A percentile compares a stretch with the other conserved stretches of the same genome.
These are phyloP conservation scores for Meandrusa payeni DNA, from an alignment of 2,888 invertebrate species.

Conservation along the genomic window DNA sequence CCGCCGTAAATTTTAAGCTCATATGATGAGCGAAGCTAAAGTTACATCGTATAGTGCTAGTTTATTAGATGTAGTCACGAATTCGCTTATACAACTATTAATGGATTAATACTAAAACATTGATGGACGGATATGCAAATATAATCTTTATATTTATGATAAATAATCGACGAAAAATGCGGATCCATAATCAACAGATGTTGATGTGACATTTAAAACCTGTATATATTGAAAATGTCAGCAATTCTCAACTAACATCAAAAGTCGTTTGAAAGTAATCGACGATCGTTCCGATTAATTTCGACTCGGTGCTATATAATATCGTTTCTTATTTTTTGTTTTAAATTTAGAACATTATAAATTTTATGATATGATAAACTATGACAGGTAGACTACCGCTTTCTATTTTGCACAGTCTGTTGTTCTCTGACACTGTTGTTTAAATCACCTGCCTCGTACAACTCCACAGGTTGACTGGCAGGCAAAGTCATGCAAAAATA, in stretches of 20 bases:
- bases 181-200: not conserved
- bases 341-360: no score
- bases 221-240: constrained; percentile 5
- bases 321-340: no score
- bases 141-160: constrained; percentile 1
- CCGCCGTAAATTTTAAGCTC: no score
- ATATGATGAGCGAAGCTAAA: no score
- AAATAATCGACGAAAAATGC: not conserved
- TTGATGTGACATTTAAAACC: constrained; percentile 8
- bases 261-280: constrained; percentile 12
- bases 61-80: not conserved
- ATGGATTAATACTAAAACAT: not conserved
- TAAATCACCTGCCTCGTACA: no score
- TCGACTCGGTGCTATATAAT: not conserved
- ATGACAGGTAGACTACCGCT: no score
- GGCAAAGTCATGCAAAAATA: no score
- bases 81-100: not conserved
- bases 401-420: no score
- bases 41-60: no score
- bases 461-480: no score
- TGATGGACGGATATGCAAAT: not conserved
- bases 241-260: constrained; percentile 1
- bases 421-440: no score
- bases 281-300: not conserved
- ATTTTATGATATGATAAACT: no score